Percentiles rank a stretch among this genome's conserved stretches.
Evolutionary conservation across 2,888 invertebrate species (phyloP).

Genomic region (Bombylius discolor): DNA sequence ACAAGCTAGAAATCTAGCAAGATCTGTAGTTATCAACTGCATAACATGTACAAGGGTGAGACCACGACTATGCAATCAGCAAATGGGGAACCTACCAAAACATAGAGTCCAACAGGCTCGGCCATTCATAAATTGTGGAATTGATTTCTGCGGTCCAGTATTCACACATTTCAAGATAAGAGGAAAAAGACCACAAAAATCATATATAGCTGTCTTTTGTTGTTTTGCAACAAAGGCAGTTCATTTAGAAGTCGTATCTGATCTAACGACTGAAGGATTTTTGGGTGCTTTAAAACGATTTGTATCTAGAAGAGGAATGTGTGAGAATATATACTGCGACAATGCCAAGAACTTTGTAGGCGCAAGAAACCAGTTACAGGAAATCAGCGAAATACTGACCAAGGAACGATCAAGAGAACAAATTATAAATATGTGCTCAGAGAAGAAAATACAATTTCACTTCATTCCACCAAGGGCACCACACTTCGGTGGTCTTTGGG

Average conservation of each 20-base stretch:
- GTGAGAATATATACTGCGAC: constrained; percentile 5
- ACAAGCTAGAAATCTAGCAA: neutral
- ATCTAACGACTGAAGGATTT: constrained; percentile 5
- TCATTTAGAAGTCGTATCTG: constrained; percentile 9
- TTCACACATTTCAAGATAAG: no score
- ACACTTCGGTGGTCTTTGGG: constrained; percentile 5
- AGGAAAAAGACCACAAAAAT: neutral
- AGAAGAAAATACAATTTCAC: neutral
- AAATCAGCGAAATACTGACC: neutral
- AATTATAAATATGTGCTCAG: neutral
- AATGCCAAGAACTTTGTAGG: neutral
- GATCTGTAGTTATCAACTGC: neutral
- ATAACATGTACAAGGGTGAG: no score
- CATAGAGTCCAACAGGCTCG: constrained; percentile 4
- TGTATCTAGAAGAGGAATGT: constrained; percentile 6
- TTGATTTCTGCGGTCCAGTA: constrained; percentile 1
- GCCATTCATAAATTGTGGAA: constrained; percentile 7
- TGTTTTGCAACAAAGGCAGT: constrained; percentile 9
- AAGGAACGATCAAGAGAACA: neutral
- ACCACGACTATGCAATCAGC: no score
- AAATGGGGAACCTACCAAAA: no score
- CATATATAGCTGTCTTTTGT: neutral
- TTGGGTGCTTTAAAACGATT: constrained; percentile 9
- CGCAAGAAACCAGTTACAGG: neutral
- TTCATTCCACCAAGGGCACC: constrained; percentile 5